These are phyloP conservation scores for Holacanthus passer DNA, from an alignment of 2,113 vertebrate species.

Conservation along the genomic window DNA sequence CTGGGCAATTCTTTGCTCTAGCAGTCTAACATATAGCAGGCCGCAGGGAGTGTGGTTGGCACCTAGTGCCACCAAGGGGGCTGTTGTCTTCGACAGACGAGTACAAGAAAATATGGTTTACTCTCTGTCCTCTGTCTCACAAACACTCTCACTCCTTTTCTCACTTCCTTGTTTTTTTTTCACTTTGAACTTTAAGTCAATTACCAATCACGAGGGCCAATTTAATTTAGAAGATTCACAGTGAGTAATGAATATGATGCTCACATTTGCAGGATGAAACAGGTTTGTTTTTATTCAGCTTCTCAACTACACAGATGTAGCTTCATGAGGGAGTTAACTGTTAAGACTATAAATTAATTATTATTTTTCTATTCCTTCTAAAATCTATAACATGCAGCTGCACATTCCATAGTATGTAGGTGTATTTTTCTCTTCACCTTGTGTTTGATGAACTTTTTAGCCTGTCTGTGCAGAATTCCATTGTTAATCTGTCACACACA, in stretches of 20 bases:
- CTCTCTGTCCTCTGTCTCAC: conserved; percentile 39
- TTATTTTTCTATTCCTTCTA: conserved; percentile 22
- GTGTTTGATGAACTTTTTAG: neutral
- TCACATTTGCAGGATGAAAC: conserved; percentile 1
- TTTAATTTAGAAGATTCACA: conserved; percentile 9
- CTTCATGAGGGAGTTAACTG: neutral
- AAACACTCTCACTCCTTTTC: conserved; percentile 39
- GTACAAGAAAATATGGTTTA: conserved; percentile 58
- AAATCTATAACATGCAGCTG: neutral
- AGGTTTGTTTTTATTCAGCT: conserved; percentile 2
- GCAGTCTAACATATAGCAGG: conserved; percentile 81
- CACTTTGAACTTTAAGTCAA: conserved; percentile 35
- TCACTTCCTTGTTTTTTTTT: conserved; percentile 16
- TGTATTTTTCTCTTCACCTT: neutral
- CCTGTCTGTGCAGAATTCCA: conserved; percentile 9
- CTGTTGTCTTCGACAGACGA: conserved; percentile 72
- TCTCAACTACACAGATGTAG: neutral
- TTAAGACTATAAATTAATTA: neutral
- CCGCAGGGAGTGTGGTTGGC: conserved; percentile 65
- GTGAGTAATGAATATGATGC: conserved; percentile 24
- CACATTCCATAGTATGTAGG: neutral
- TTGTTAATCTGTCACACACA: conserved; percentile 21
- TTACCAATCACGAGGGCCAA: conserved; percentile 16
- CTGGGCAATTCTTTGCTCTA: conserved; percentile 83
- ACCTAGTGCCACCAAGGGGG: conserved; percentile 74